Evolutionary conservation across 2,797 vertebrate species (phyloP), one percentile per base, ranked within the genome.

Genomic region (Danio jaintianensis): DNA sequence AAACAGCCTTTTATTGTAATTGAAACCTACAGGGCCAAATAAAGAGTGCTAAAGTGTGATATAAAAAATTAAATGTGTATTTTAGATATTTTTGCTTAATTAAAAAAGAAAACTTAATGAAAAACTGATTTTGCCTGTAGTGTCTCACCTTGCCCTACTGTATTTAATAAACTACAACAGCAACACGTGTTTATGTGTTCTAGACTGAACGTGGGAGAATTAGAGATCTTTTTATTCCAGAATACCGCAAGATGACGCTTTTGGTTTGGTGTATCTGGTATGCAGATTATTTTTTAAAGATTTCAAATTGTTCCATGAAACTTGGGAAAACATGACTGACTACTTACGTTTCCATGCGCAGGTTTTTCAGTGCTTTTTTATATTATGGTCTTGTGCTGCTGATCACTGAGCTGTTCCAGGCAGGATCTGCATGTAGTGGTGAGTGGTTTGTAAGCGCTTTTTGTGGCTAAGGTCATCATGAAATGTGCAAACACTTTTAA

Each of bases 231-330:
- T 95, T 98, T 87, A 88, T 91, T 0, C 91, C 93, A 80, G 92
- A 94, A 52, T 96, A 97, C 73, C 79, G 93, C 85, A 94, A 83
- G 89, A 98, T 96, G 0, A 98, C 96, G 0, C 80, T 98, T 87
- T 87, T 97, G 83, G 91, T 98, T 83, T 96, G 95, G 96, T 96
- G 97, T 86, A 95, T 98, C 89, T 98, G 97, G 97, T 98, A 18
- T 45, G 62, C 9, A 40, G 36, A 16, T 68, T 59, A 12, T 52
- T 38, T 29, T 29, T 29, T n/a, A 6, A 38, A 45, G 38, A 38
- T 3, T 11, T 59, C 12, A 58, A 59, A 40, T 45, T 7, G 0
- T 7, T 67, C 4, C 40, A 43, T 55, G 29, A 43, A 76, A 43
- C 4, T 7, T 2, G 6, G 8, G 20, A 29, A 22, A 47, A 8